A percentile compares a stretch with the other conserved stretches of the same genome.
phyloP scores from a whole-genome alignment of 2,888 invertebrate genomes.

The Dolichopus griseipennis region DNA sequence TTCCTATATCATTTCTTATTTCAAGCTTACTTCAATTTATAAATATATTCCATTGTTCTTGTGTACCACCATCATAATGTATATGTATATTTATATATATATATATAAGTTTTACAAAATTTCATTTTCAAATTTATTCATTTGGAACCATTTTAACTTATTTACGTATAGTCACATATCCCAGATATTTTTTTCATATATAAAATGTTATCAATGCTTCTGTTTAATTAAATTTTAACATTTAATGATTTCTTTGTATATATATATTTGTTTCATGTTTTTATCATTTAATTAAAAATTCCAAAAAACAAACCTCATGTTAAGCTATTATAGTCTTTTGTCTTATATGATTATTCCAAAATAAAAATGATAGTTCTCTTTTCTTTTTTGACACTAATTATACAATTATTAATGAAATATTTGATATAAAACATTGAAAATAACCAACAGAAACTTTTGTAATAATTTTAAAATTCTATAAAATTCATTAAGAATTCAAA shows the following conservation, averaged over 20 bases:
- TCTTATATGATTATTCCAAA: background rate
- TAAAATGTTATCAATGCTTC: background rate
- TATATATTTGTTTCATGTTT: background rate
- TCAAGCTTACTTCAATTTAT: no score
- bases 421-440: background rate
- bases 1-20: no score
- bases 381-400: background rate
- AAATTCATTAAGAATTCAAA: no score
- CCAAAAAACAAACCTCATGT: background rate
- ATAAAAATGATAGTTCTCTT: background rate
- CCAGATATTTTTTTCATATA: background rate
- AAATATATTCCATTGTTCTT: no score
- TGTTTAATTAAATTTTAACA: background rate
- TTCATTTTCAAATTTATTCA: background rate
- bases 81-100: no score
- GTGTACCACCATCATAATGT: no score
- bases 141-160: background rate
- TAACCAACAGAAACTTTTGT: no score
- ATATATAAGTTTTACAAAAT: background rate
- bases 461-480: no score
- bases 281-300: slow-evolving; percentile 3
- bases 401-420: background rate
- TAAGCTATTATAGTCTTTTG: background rate
- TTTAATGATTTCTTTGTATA: background rate
- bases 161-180: background rate